A percentile compares a stretch with the other conserved stretches of the same genome.
Conservation (phyloP, 2,113 vertebrate genomes). For the Ictalurus furcatus region DNA sequence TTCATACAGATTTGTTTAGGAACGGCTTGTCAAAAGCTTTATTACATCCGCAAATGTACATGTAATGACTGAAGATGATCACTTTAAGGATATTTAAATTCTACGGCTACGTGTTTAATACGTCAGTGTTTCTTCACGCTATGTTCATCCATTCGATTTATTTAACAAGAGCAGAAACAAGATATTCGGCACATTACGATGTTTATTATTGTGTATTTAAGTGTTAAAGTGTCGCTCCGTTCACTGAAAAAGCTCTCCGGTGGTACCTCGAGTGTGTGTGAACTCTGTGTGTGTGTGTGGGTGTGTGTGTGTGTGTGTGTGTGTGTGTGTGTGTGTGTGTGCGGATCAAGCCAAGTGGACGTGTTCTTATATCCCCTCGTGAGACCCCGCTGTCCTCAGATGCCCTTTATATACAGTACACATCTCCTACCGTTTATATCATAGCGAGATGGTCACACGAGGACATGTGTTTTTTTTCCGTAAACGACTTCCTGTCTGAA, state of each 20-base stretch:
- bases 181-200: background rate
- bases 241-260: background rate
- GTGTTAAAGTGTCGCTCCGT: background rate
- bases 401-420: background rate
- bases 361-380: background rate
- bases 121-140: background rate
- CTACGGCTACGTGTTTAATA: background rate
- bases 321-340: conserved; percentile 15
- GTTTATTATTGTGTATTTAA: background rate
- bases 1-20: background rate
- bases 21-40: too few relatives aligned
- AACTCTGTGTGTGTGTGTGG: background rate
- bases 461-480: background rate
- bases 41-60: too few relatives aligned
- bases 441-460: background rate
- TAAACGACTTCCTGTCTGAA: background rate
- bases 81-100: background rate
- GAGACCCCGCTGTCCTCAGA: conserved; percentile 8
- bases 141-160: background rate
- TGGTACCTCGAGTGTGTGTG: background rate
- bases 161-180: background rate
- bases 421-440: background rate
- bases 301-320: background rate
- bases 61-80: too few relatives aligned
- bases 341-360: background rate